Percentiles rank a stretch among this genome's conserved stretches.
phyloP scores from a whole-genome alignment of 2,113 vertebrate species.

The Lycocorax pyrrhopterus region DNA sequence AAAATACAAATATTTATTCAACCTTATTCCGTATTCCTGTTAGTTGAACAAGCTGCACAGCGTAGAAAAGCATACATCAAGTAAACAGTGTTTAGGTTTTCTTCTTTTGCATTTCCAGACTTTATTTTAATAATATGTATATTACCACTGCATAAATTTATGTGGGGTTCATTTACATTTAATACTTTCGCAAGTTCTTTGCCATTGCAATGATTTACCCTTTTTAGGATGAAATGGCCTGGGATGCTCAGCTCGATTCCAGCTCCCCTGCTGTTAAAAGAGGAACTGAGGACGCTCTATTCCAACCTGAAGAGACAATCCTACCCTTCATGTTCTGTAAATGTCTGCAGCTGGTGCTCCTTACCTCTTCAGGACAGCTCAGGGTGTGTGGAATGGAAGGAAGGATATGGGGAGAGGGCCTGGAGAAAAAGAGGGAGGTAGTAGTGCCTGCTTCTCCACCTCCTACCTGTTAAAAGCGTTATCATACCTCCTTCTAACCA shows the following conservation, averaged over 20 bases:
- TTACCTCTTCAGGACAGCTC: neutral
- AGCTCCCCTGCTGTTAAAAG: neutral
- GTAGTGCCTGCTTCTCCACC: neutral
- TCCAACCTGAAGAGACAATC: neutral
- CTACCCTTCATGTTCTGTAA: neutral
- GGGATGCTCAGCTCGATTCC: neutral
- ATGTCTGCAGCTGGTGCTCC: neutral
- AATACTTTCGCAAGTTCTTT: neutral
- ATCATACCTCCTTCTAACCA: neutral
- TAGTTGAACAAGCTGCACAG: neutral
- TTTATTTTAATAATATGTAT: neutral
- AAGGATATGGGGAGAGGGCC: neutral
- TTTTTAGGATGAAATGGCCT: neutral
- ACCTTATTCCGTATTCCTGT: neutral
- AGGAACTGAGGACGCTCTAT: neutral
- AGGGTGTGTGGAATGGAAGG: neutral
- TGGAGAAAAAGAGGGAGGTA: accelerated
- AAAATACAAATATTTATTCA: neutral
- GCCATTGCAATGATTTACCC: neutral
- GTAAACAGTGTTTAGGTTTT: neutral
- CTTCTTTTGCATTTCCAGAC: neutral
- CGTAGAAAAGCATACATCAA: neutral
- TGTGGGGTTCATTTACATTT: neutral
- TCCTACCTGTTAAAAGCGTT: neutral
- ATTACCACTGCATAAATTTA: neutral